Evolutionary conservation across 53 echinoderm and acorn worm genomes (phyloP), one percentile per base, ranked within the genome.

Genomic region (Paelopatides confundens): DNA sequence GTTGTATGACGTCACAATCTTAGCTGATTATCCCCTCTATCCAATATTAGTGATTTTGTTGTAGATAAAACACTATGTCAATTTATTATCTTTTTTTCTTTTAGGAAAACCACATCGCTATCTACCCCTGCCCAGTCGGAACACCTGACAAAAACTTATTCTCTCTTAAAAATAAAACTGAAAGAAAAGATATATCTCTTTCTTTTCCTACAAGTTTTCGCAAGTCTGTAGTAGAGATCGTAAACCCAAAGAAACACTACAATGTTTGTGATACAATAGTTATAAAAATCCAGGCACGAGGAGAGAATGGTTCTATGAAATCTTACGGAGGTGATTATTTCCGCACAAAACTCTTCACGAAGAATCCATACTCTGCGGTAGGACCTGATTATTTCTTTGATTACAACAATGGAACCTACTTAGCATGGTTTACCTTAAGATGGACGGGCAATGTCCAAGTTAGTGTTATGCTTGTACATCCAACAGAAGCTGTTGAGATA

Each of bases 361-460:
- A 34, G 13, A 65, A 83, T 11, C 84, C 65, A 24, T 64, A 83
- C 39, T 63, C 84, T 40, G 65, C 63, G 21, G 35, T 26, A 26
- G 65, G 39, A 8, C 84, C 84, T 7, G 84, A 83, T 24, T 83
- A 83, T 35, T 83, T 83, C 35, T 63, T 81, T 37, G 90, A 90
- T 47, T 62, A 90, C 78, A 81, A 66, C 9, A 69, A 90, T 36
- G 90, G 90, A 33, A 90, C 86, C 21, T 90, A 90, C 54, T 26
- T 40, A 3, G 90, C 90, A 4, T 50, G 37, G 35, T 86, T 90
- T 39, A 90, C 86, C 0, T 54, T 90, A 1, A 79, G 78, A 35
- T 90, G 90, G 90, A n/a, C 66, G 28, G 90, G 90, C 4, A 28
- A 15, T 14, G 40, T 90, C 30, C 26, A 31, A 3, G 36, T 90